Evolutionary conservation across 1,140 invertebrate species (phyloP), one percentile per base, ranked within the genome.

Genomic region (Lucilia cuprina): DNA sequence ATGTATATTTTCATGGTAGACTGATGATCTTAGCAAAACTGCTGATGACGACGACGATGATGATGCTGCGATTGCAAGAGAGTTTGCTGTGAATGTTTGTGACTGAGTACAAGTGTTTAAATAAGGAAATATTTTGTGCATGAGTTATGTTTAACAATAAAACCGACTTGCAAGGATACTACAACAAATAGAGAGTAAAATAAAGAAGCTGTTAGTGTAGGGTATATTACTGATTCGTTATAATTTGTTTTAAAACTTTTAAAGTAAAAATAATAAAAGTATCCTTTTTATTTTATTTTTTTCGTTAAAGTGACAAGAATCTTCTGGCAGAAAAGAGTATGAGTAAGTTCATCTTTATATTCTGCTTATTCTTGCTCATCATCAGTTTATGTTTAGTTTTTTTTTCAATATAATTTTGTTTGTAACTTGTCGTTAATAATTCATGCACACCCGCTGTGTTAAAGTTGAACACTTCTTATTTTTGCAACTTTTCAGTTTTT

Each of bases 361-460:
- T 70, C 55, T 17, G 5, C n/a, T 60, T 60, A n/a, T 60, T 4
- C 2, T 60, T 60, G 5, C 55, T 60, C n/a, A 60, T 17, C 13
- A 70, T 21, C 5, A 70, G 65, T 70, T 70, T 70, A 0, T 60
- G 9, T 60, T 5, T 70, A 7, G 65, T 70, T 70, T 65, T 65
- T 65, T 65, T 65, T 78, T 47, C 77, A 50, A 80, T 80, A 80
- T 80, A 80, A 80, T 49, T 80, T 82, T 78, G 41, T 82, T 74
- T 82, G 84, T 80, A 55, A 35, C 49, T 84, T 19, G 80, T 49
- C 80, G 80, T 85, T 49, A 85, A 85, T 85, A 85, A 85, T 85
- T 85, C 84, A 85, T 85, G 82, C 74, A 78, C 82, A 85, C 84
- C 84, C 84, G 84, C 84, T 85, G 84, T 75, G 84, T 82, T 74